phyloP scores from a whole-genome alignment of 2,797 vertebrate genomes.

The Poeciliopsis gracilis region DNA sequence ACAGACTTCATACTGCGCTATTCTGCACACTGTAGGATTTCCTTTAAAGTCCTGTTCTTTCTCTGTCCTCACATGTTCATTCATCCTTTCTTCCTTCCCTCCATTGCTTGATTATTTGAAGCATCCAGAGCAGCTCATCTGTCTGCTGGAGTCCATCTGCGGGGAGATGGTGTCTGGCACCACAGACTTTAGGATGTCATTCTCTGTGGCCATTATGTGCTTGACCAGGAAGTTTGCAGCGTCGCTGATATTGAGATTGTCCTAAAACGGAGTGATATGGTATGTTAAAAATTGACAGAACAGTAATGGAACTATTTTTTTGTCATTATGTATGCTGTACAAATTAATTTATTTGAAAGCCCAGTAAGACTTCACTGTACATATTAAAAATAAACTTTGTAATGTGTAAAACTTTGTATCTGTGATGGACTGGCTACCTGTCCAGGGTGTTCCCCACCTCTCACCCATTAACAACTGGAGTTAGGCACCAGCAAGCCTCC shows the following conservation, averaged over 20 bases:
- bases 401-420: background rate
- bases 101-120: constrained; percentile 88
- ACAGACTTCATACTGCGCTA: constrained; percentile 10
- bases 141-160: constrained; percentile 80
- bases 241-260: constrained; percentile 94
- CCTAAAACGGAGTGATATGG: constrained; percentile 74
- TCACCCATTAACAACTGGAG: too few species aligned
- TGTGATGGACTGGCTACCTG: too few species aligned
- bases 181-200: constrained; percentile 85
- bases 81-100: background rate
- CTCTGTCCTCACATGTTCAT: background rate
- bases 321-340: background rate
- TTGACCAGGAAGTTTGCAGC: constrained; percentile 95
- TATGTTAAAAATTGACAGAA: background rate
- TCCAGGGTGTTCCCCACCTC: too few species aligned
- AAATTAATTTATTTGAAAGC: background rate
- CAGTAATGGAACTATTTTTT: background rate
- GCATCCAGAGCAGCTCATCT: constrained; percentile 88
- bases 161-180: constrained; percentile 90
- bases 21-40: background rate
- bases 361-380: background rate
- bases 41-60: constrained; percentile 11
- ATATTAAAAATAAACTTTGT: background rate
- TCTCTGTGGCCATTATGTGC: constrained; percentile 95
- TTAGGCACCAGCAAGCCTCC: too few species aligned